Conservation (phyloP, 2,113 vertebrate species). For the Mola mola region DNA sequence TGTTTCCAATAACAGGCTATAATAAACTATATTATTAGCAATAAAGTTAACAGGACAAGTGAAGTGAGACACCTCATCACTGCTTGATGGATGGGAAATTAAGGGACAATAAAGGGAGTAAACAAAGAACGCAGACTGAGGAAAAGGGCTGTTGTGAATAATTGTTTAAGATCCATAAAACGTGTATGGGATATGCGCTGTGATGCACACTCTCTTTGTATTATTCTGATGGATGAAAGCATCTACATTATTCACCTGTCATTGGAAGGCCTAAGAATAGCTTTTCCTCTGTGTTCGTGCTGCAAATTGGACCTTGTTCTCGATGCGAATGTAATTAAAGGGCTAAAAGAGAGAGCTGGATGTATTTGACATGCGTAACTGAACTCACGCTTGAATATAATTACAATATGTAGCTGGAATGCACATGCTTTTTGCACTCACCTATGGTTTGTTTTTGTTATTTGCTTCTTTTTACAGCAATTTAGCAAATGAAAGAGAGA, state of each 20-base stretch:
- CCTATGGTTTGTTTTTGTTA: conserved; percentile 14
- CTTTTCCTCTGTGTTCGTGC: conserved; percentile 31
- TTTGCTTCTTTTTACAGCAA: neutral
- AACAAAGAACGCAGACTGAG: conserved; percentile 31
- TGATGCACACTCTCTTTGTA: too few species aligned
- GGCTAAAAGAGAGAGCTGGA: conserved; percentile 29
- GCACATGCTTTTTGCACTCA: too few species aligned
- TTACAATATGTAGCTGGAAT: conserved; percentile 37
- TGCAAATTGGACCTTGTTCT: conserved; percentile 60
- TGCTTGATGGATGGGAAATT: conserved; percentile 64
- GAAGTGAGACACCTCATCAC: conserved; percentile 69
- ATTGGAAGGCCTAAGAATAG: conserved; percentile 25
- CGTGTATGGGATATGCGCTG: neutral
- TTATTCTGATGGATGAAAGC: conserved; percentile 3
- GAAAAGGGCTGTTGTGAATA: conserved; percentile 33
- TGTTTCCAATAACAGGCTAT: conserved; percentile 69
- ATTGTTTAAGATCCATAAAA: conserved; percentile 15
- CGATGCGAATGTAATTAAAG: conserved; percentile 65
- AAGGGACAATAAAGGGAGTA: conserved; percentile 51
- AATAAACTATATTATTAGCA: conserved; percentile 78
- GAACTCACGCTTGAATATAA: conserved; percentile 38
- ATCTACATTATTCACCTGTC: conserved; percentile 38
- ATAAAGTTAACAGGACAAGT: conserved; percentile 75
- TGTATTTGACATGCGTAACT: conserved; percentile 34
- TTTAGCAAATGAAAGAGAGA: conserved; percentile 2